A percentile compares a stretch with the other conserved stretches of the same genome.
phyloP scores from a whole-genome alignment of 1,140 invertebrate species.

The Platorchestia sp. region DNA sequence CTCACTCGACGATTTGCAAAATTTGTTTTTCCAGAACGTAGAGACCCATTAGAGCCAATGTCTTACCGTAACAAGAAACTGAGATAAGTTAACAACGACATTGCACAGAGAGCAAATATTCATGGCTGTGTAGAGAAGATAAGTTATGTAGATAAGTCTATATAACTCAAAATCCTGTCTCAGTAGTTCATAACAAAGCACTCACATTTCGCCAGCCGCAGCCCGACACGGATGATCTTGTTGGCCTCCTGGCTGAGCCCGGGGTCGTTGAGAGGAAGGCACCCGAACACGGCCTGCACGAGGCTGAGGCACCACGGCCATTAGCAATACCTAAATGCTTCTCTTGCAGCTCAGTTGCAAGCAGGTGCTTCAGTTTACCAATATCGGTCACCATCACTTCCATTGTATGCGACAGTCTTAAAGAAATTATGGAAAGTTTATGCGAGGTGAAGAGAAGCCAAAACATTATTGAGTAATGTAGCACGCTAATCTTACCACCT shows the following conservation, averaged over 20 bases:
- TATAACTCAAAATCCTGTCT: too few species aligned
- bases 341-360: background rate
- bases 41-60: background rate
- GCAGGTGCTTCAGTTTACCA: background rate
- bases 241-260: conserved; percentile 79
- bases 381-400: background rate
- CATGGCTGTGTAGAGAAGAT: background rate
- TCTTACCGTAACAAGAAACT: background rate
- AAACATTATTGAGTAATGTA: too few species aligned
- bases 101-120: background rate
- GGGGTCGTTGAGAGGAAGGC: conserved; percentile 78
- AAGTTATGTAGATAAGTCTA: too few species aligned
- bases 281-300: conserved; percentile 81
- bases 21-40: background rate
- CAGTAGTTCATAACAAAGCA: background rate
- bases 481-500: too few species aligned
- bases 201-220: conserved; percentile 80
- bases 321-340: background rate
- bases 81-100: background rate
- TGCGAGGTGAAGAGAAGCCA: too few species aligned
- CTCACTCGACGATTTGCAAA: background rate
- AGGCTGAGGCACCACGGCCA: conserved; percentile 72
- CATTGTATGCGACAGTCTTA: background rate
- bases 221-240: conserved; percentile 79
- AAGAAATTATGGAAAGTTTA: background rate